Evolutionary conservation across 2,888 invertebrate species (phyloP), one percentile per base, ranked within the genome.

Genomic region (Sarcophaga carnaria): DNA sequence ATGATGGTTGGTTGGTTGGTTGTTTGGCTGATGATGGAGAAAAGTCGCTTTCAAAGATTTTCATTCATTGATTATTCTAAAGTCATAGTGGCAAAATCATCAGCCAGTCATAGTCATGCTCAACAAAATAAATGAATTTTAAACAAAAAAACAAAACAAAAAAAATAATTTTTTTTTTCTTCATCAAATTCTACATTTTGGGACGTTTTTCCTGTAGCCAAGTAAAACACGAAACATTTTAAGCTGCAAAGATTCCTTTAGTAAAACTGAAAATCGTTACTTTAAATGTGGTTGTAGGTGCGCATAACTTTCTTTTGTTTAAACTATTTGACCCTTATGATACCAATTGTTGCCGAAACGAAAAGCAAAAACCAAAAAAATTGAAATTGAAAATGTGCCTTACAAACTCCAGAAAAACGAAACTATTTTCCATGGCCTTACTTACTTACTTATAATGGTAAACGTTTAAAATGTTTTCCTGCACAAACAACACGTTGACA

Each of bases 241-340:
- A 81, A 66, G 49, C 14, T 63, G 64, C 62, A 14, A 17, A 54
- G 54, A 54, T 54, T 54, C 54, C 17, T 54, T 54, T 14, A 17
- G 54, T 3, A 83, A 14, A 83, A 83, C 63, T n/a, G 78, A 83
- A 83, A 83, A 67, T 17, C 62, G 37, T 72, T 54, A n/a, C 49
- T 71, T 69, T 78, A 14, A 14, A 17, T 54, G 12, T 12, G 17
- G 54, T 54, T 54, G 54, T 54, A 17, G 74, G 63, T 87, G 76
- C 14, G 84, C 84, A 87, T 87, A 87, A 87, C 87, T 87, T 87
- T 87, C 87, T 87, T 84, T 84, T 87, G 87, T 62, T 87, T 87
- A 87, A 87, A 84, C 84, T 84, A 87, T 84, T 87, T 87, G 87
- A 87, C 87, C 87, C 84, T 84, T 81, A 49, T 76, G 79, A 77